phyloP scores from a whole-genome alignment of 2,888 invertebrate species.

The Caenorhabditis sulstoni region DNA sequence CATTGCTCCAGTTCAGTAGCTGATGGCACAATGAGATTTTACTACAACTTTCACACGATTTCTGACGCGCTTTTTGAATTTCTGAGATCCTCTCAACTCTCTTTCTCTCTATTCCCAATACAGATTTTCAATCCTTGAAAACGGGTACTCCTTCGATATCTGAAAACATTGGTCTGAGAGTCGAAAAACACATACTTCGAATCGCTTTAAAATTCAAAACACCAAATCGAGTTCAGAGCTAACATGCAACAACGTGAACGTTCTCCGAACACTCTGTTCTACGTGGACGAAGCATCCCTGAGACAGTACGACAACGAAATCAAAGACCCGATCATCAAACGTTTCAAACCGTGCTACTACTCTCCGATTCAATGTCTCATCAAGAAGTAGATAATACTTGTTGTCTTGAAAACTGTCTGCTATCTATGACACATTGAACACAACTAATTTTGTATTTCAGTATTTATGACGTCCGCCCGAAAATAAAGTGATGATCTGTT shows the following conservation, averaged over 20 bases:
- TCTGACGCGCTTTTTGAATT: too few relatives aligned
- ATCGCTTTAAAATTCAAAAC: too few relatives aligned
- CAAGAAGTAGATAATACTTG: slow-evolving; percentile 22
- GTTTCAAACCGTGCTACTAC: slow-evolving; percentile 74
- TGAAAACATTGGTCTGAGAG: too few relatives aligned
- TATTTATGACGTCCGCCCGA: slow-evolving; percentile 1
- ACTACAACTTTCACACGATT: background rate
- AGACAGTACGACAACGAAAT: slow-evolving; percentile 25
- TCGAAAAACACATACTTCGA: background rate
- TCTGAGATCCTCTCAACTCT: too few relatives aligned
- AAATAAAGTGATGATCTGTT: slow-evolving; percentile 50
- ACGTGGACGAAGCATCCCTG: slow-evolving; percentile 21
- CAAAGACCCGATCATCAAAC: slow-evolving; percentile 62
- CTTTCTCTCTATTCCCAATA: too few relatives aligned
- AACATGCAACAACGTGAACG: slow-evolving; percentile 45
- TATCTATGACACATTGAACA: slow-evolving; percentile 1
- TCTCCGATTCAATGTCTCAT: slow-evolving; percentile 79
- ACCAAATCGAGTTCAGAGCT: slow-evolving; percentile 13
- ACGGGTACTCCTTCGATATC: background rate
- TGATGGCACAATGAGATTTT: too few relatives aligned
- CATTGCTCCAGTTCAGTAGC: background rate
- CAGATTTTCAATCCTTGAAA: too few relatives aligned
- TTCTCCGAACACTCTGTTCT: slow-evolving; percentile 30
- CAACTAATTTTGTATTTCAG: slow-evolving; percentile 5
- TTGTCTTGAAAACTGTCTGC: background rate